Base-by-base conservation (phyloP, 1,140 invertebrate species). In the Aphelinus certus region DNA sequence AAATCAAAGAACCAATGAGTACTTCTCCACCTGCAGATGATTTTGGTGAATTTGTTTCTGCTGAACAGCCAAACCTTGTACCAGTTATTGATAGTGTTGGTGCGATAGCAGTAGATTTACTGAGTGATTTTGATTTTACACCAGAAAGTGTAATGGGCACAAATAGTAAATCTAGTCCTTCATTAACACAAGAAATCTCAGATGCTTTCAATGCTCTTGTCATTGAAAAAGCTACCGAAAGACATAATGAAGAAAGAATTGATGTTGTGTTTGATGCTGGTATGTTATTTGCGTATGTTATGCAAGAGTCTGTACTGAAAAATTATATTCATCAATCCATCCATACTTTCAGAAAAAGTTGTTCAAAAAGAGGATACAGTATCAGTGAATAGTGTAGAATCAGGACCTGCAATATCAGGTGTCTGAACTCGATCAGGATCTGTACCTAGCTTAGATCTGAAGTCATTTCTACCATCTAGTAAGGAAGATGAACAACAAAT, bases 1-100 rank as follows among this genome's bases (percentile, higher is more conserved):
- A 65, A 49, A 72, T 66, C 62, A 48, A 62, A 75, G 77, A 78
- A 9, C 1, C 56, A 26, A 46, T 26, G 46, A 61, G 6, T 69
- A 43, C 26, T 45, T 55, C 1, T 73, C 46, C 49, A 67, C 63
- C 72, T 3, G 60, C 42, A 7, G 90, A 91, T 76, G 91, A 91
- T 75, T 91, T 91, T 85, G 90, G 90, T 51, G 90, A 91, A 65
- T 92, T 91, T 81, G 84, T 91, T 62, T 88, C 87, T 43, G 88
- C 89, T 3, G 83, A 88, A 73, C 81, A 86, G 45, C 47, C 69
- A 26, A 81, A 83, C 69, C 66, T 73, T 70, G 63, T 71, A n/a
- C 45, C 74, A 51, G 49, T 69, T 10, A 80, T 82, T 70, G 67
- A 74, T 69, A 73, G 80, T 47, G 73, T 78, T 61, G 73, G 80